Conservation (phyloP, 2,797 vertebrate species). For the Melanotaenia nigrans region DNA sequence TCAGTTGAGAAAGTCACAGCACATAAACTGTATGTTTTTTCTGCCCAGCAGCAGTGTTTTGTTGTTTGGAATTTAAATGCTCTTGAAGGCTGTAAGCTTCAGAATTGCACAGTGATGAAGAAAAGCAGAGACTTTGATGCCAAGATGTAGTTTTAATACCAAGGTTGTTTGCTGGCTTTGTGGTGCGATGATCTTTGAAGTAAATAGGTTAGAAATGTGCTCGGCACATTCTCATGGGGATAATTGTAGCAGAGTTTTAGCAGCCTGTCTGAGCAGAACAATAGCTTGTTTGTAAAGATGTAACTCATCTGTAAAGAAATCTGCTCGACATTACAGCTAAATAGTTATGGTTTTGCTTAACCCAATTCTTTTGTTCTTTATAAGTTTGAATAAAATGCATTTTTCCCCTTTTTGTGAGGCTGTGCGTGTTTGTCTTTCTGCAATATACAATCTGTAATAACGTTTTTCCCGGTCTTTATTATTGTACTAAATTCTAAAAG, state of each 20-base stretch:
- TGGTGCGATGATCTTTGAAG: slow-evolving; percentile 70
- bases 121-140: slow-evolving; percentile 31
- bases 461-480: neutral
- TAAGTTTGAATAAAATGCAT: slow-evolving; percentile 29
- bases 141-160: slow-evolving; percentile 61
- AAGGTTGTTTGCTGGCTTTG: slow-evolving; percentile 63
- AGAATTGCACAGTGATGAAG: slow-evolving; percentile 24
- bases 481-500: neutral
- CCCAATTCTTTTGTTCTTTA: slow-evolving; percentile 21
- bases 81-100: slow-evolving; percentile 49
- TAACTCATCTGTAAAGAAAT: slow-evolving; percentile 61
- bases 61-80: slow-evolving; percentile 47
- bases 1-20: slow-evolving; percentile 36
- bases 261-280: slow-evolving; percentile 60
- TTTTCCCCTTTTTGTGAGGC: slow-evolving; percentile 2
- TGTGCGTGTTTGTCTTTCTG: neutral
- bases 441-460: slow-evolving; percentile 2
- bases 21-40: slow-evolving; percentile 21
- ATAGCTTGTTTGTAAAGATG: slow-evolving; percentile 65
- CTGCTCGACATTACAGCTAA: slow-evolving; percentile 50
- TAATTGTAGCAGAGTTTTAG: slow-evolving; percentile 62
- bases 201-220: slow-evolving; percentile 53
- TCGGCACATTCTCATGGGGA: slow-evolving; percentile 64
- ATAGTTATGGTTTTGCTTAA: slow-evolving; percentile 48
- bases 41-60: slow-evolving; percentile 34